A percentile compares a stretch with the other conserved stretches of the same genome.
phyloP scores from a whole-genome alignment of 1,140 invertebrate species.

The Choristoneura fumiferana region DNA sequence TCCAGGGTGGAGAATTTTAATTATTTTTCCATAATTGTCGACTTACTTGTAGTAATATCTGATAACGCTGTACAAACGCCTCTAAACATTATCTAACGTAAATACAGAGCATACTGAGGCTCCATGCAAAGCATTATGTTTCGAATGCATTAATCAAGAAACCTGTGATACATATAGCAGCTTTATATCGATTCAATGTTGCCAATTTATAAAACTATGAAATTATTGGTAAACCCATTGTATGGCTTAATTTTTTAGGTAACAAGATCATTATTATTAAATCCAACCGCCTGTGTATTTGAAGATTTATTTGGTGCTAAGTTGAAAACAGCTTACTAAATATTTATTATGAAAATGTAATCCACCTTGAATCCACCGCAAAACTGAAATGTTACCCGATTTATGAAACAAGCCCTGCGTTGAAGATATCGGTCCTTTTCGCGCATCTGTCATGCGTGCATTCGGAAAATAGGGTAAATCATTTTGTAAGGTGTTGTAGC shows the following conservation, averaged over 20 bases:
- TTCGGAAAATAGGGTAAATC: conserved; percentile 70
- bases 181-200: conserved; percentile 17
- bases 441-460: conserved; percentile 61
- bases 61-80: conserved; percentile 2
- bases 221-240: background rate
- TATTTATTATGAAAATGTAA: background rate
- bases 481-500: conserved; percentile 60
- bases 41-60: conserved; percentile 7
- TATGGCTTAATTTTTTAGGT: background rate
- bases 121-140: conserved; percentile 5
- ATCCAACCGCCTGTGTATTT: background rate
- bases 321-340: conserved; percentile 24
- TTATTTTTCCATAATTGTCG: conserved; percentile 12
- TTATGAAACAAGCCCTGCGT: conserved; percentile 47
- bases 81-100: background rate
- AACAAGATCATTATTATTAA: background rate
- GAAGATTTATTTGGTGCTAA: conserved; percentile 42
- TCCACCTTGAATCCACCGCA: conserved; percentile 1
- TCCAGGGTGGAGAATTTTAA: conserved; percentile 31
- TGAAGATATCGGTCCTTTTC: conserved; percentile 61
- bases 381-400: conserved; percentile 16
- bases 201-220: conserved; percentile 2
- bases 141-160: conserved; percentile 6
- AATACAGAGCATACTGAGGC: conserved; percentile 7
- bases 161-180: conserved; percentile 30